These are phyloP conservation scores for Neolamprologus sp. DNA, from an alignment of 2,113 vertebrate species.

Conservation along the genomic window DNA sequence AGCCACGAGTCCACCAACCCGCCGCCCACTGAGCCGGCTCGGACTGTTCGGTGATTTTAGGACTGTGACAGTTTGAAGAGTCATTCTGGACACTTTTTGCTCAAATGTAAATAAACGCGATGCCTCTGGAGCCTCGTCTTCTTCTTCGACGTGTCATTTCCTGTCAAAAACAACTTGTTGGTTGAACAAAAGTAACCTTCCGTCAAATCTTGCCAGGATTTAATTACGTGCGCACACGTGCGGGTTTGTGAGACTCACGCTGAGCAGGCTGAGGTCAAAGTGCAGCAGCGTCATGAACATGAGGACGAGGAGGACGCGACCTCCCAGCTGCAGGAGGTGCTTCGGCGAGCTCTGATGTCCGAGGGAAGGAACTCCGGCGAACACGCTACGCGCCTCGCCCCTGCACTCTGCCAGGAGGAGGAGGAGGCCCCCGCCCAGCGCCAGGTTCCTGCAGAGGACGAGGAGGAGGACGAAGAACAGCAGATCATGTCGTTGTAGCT, in stretches of 20 bases:
- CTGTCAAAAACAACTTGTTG: background rate
- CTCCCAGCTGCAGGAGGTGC: slow-evolving; percentile 91
- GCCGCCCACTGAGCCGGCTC: background rate
- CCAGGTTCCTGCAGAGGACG: slow-evolving; percentile 75
- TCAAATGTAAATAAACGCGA: background rate
- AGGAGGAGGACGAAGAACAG: background rate
- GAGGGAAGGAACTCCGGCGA: slow-evolving; percentile 86
- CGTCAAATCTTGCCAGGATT: background rate
- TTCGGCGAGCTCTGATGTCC: slow-evolving; percentile 83
- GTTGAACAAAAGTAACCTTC: background rate
- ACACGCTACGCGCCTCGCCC: slow-evolving; percentile 88
- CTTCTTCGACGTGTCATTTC: background rate
- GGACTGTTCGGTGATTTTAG: background rate
- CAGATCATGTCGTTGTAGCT: background rate
- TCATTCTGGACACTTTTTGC: background rate
- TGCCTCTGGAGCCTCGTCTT: background rate
- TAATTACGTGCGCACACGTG: background rate
- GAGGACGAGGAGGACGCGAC: slow-evolving; percentile 82
- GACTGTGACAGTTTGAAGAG: background rate
- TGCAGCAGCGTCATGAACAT: slow-evolving; percentile 96
- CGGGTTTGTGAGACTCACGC: slow-evolving; percentile 64
- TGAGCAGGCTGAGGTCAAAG: slow-evolving; percentile 84
- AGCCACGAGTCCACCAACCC: background rate
- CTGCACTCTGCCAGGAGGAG: slow-evolving; percentile 85
- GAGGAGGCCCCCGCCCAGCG: slow-evolving; percentile 83